Base-by-base conservation (phyloP, 2,888 invertebrate genomes). In the Dorcus parallelipipedus region DNA sequence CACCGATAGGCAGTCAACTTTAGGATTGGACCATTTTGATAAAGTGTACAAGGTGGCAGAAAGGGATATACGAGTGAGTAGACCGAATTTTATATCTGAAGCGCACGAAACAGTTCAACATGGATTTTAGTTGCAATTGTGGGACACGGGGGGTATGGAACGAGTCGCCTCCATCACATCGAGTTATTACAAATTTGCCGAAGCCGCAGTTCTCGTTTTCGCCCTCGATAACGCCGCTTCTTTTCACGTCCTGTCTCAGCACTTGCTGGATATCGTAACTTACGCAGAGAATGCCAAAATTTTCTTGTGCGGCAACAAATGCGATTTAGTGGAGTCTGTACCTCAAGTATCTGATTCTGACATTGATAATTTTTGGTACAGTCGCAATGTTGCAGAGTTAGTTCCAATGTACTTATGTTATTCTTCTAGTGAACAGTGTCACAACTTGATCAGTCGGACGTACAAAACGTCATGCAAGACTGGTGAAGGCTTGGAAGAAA, bases 121-220 rank as follows among this genome's bases (percentile, higher is more conserved):
- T 1, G 59, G 62, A 63, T 74, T 80, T 51, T 77, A 96, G 95
- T 80, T 97, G 62, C 95, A 95, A 79, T 79, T 97, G 66, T 97
- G 96, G 95, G 97, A 97, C 75, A 97, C 97, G 40, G 96, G 95
- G 66, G 96, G 96, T 50, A 95, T 97, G 93, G 97, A 97, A 79
- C 83, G 96, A 69, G 95, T 96, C 63, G 95, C 95, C 48, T 95
- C 95, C 3, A 92, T 97, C 17, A 96, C 96, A 9, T 93, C 94
- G 33, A 94, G 93, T 73, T 97, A 97, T 76, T 97, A 95, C 77
- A 95, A 96, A 79, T 95, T 95, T 80, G 93, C 96, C 3, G 95
- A 95, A 76, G 96, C 95, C 60, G 96, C 95, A 58, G 88, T 97
- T 69, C 81, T 97, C 62, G 95, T 95, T 5, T 97, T 95, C 80